Percentiles rank a stretch among this genome's conserved stretches.
These are phyloP conservation scores for Eriosoma lanigerum DNA, from an alignment of 1,140 invertebrate species.

Conservation along the genomic window DNA sequence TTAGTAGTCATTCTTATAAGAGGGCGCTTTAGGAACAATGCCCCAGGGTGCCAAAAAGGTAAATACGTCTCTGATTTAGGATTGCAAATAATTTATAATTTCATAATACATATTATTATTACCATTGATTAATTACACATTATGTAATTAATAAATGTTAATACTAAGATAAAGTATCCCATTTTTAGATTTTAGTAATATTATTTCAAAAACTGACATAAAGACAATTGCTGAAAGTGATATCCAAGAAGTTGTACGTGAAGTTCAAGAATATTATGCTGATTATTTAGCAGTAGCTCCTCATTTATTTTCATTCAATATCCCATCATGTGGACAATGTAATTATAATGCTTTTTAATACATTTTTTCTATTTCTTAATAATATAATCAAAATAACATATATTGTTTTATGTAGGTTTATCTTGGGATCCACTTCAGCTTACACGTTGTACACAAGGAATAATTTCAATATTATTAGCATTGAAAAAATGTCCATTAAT, in stretches of 20 bases:
- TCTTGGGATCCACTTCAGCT: slow-evolving; percentile 75
- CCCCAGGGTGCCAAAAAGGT: no score
- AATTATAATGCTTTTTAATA: slow-evolving; percentile 50
- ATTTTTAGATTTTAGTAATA: slow-evolving; percentile 92
- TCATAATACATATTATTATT: no score
- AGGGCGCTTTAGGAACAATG: no score
- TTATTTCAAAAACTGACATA: slow-evolving; percentile 94
- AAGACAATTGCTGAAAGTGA: slow-evolving; percentile 95
- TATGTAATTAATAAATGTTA: no score
- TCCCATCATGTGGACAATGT: slow-evolving; percentile 67
- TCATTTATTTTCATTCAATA: slow-evolving; percentile 81
- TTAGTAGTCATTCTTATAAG: no score
- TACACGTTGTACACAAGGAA: slow-evolving; percentile 78
- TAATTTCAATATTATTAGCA: slow-evolving; percentile 85
- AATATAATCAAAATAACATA: no score
- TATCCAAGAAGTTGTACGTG: slow-evolving; percentile 93
- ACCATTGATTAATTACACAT: no score
- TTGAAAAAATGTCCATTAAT: slow-evolving; percentile 89
- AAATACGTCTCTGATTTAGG: no score
- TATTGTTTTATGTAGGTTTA: slow-evolving; percentile 60
- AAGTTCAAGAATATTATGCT: slow-evolving; percentile 92
- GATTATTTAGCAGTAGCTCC: slow-evolving; percentile 91
- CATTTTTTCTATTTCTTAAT: not conserved
- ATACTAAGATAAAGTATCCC: not conserved
- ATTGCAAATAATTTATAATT: no score